Evolutionary conservation across 2,797 vertebrate species (phyloP), one percentile per base, ranked within the genome.

Genomic region (Lutjanus argentimaculatus): DNA sequence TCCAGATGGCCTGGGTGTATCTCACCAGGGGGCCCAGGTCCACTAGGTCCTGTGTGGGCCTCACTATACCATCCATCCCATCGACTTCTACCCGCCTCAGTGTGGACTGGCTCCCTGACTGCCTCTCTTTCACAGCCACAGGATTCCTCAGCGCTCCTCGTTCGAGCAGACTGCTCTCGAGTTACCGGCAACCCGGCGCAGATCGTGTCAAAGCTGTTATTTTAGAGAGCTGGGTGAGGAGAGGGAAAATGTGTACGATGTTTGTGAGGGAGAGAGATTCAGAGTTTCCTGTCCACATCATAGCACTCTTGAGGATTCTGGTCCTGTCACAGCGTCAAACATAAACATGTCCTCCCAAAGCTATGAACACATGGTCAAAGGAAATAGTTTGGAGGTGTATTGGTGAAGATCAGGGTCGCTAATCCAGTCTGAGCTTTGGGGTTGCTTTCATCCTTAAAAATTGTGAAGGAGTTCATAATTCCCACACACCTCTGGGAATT

Each of bases 191-290:
- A 72, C 84, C 68, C 69, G 52, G 80, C 59, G 43, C 79, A 22
- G 83, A 88, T 88, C 93, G 86, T 95, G 94, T 93, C 89, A 83
- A 88, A 88, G 84, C 83, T 95, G 93, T 95, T 95, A 86, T 94
- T 94, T 93, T 94, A 93, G 88, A 88, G 85, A 84, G 62, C 77
- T 62, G 77, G 75, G 84, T 51, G 85, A 80, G 85, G 72, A 85
- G 84, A 91, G 81, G 81, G 80, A 81, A 90, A 91, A 85, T 86
- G 87, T 83, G 85, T 75, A 82, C 59, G 43, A 68, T 85, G 86
- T 91, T 88, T 89, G 87, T 62, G 84, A 89, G 77, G 72, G 85
- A 84, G 87, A 83, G 84, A 89, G 85, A 90, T 91, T 89, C 91
- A 91, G 83, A 79, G 89, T 91, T 92, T 93, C 90, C 93, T 90